phyloP scores from a whole-genome alignment of 2,888 invertebrate species.

The Euplexia lucipara region DNA sequence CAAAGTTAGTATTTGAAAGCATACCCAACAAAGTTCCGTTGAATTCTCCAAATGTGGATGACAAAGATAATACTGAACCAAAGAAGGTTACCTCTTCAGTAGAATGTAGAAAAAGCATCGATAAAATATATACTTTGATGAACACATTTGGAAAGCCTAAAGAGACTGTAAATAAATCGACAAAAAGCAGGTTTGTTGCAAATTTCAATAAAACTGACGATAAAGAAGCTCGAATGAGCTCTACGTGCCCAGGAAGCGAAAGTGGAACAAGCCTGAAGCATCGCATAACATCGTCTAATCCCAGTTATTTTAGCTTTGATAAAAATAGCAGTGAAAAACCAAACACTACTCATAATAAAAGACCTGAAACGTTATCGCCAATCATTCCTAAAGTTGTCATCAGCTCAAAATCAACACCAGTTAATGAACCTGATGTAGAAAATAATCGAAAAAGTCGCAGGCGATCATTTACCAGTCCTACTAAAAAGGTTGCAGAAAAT shows the following conservation, averaged over 20 bases:
- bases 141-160: slow-evolving; percentile 73
- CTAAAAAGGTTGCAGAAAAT: slow-evolving; percentile 72
- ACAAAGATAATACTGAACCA: slow-evolving; percentile 45
- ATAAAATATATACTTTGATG: slow-evolving; percentile 84
- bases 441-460: slow-evolving; percentile 71
- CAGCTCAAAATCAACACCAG: slow-evolving; percentile 73
- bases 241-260: slow-evolving; percentile 74
- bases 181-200: slow-evolving; percentile 57
- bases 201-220: slow-evolving; percentile 48
- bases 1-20: slow-evolving; percentile 45
- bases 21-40: slow-evolving; percentile 59
- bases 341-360: slow-evolving; percentile 48
- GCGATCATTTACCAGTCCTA: slow-evolving; percentile 59
- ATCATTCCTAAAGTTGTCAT: slow-evolving; percentile 82
- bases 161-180: slow-evolving; percentile 52
- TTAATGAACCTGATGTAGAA: slow-evolving; percentile 67
- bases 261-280: slow-evolving; percentile 83
- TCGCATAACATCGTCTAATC: slow-evolving; percentile 73
- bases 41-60: slow-evolving; percentile 61
- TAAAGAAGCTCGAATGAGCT: slow-evolving; percentile 57
- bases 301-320: slow-evolving; percentile 76
- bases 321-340: slow-evolving; percentile 62
- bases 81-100: slow-evolving; percentile 69
- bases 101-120: slow-evolving; percentile 84
- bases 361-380: slow-evolving; percentile 53